phyloP scores from a whole-genome alignment of 37 sponge, comb jelly and placozoan species.

The Haliclona indistincta region DNA sequence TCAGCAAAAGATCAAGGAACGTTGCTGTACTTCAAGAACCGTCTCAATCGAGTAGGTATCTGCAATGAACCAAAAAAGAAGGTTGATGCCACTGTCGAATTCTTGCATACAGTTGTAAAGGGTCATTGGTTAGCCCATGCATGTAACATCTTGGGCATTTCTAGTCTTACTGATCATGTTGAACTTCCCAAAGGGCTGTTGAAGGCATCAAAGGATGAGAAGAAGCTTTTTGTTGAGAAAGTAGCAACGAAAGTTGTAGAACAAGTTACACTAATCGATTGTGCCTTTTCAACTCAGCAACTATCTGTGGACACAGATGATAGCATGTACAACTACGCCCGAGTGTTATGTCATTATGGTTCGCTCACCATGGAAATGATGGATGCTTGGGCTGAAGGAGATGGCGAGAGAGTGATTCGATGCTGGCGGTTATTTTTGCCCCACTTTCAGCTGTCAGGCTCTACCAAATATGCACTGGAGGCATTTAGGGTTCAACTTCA shows the following conservation, averaged over 20 bases:
- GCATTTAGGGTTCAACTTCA: slow-evolving; percentile 22
- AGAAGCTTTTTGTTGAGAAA: too few species aligned
- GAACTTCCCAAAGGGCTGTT: not conserved
- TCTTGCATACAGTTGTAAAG: not conserved
- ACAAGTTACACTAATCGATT: too few species aligned
- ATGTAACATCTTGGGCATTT: slow-evolving; percentile 8
- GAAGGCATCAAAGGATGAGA: too few species aligned
- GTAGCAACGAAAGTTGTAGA: too few species aligned
- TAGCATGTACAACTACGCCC: slow-evolving; percentile 13
- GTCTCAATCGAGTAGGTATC: slow-evolving; percentile 8
- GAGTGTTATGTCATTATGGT: too few species aligned
- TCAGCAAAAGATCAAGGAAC: slow-evolving; percentile 30
- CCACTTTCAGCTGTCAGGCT: not conserved
- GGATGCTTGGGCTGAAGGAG: slow-evolving; percentile 7
- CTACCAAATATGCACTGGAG: slow-evolving; percentile 23
- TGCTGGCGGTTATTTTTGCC: not conserved
- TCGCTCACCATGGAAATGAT: not conserved
- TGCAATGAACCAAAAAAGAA: slow-evolving; percentile 12
- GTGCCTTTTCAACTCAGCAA: too few species aligned
- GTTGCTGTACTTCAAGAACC: slow-evolving; percentile 4
- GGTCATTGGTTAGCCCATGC: slow-evolving; percentile 21
- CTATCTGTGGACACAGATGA: not conserved
- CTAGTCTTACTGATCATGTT: not conserved
- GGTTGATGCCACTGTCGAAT: slow-evolving; percentile 16
- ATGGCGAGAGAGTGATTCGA: not conserved